Conservation (phyloP, 1,140 invertebrate species). For the Cydia fagiglandana region DNA sequence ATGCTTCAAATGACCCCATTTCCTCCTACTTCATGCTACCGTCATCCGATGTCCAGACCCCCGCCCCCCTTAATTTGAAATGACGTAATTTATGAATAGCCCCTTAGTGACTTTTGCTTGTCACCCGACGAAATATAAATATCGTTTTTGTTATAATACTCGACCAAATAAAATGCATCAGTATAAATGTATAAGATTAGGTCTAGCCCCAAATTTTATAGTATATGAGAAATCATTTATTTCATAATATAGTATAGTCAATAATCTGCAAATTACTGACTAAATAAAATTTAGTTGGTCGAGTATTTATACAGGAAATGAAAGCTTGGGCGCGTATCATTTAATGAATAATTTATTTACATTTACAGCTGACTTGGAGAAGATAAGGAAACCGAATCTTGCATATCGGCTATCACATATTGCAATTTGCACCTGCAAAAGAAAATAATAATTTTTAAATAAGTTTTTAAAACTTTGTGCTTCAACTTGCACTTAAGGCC, state of each 20-base stretch:
- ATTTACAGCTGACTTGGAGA: slow-evolving; percentile 14
- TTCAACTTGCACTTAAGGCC: too few relatives aligned
- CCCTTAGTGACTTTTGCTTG: too few relatives aligned
- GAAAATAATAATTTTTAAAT: background rate
- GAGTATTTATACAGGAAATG: slow-evolving; percentile 15
- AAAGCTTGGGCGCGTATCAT: slow-evolving; percentile 8
- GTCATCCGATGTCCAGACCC: too few relatives aligned
- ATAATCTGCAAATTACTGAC: background rate
- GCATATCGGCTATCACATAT: slow-evolving; percentile 7
- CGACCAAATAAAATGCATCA: background rate
- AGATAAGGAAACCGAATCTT: background rate
- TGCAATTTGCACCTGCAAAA: background rate
- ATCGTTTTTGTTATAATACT: background rate
- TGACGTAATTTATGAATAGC: too few relatives aligned
- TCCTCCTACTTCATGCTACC: too few relatives aligned
- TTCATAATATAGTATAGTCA: background rate
- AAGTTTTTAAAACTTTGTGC: background rate
- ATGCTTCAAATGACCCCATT: too few relatives aligned
- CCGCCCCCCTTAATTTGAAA: too few relatives aligned
- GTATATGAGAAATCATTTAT: too few relatives aligned
- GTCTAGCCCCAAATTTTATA: too few relatives aligned
- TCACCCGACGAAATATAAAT: too few relatives aligned
- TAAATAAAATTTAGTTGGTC: background rate
- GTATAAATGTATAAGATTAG: too few relatives aligned
- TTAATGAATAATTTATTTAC: slow-evolving; percentile 24